These are phyloP conservation scores for Empis livida DNA, from an alignment of 2,888 invertebrate species.

Conservation along the genomic window DNA sequence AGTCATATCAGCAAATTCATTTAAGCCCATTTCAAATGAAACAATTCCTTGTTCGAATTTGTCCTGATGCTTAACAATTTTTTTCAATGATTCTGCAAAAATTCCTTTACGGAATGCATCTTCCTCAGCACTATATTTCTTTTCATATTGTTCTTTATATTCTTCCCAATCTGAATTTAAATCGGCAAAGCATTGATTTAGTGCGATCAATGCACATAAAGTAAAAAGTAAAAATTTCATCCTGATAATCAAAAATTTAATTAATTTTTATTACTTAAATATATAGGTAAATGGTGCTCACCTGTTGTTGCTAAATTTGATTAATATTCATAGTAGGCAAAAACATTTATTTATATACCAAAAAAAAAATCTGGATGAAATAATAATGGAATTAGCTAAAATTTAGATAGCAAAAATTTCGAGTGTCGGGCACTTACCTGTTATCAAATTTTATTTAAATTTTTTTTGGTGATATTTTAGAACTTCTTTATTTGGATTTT, in stretches of 20 bases:
- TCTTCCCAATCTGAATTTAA: neutral
- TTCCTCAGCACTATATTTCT: neutral
- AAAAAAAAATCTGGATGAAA: too few species aligned
- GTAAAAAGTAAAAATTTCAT: neutral
- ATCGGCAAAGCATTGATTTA: neutral
- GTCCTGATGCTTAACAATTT: neutral
- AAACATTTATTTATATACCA: too few species aligned
- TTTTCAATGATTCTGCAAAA: neutral
- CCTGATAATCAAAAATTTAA: neutral
- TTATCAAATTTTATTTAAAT: too few species aligned
- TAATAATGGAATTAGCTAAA: too few species aligned
- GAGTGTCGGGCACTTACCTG: too few species aligned
- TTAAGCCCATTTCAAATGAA: neutral
- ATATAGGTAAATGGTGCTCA: too few species aligned
- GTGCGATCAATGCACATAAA: neutral
- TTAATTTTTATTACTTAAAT: too few species aligned
- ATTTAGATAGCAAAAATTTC: too few species aligned
- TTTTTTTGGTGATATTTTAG: too few species aligned
- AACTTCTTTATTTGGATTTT: too few species aligned
- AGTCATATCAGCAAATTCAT: constrained; percentile 1
- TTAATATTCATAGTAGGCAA: too few species aligned
- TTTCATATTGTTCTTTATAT: neutral
- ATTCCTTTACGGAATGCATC: neutral
- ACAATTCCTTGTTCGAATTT: neutral
- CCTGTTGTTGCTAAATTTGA: too few species aligned